phyloP scores from a whole-genome alignment of 2,797 vertebrate species.

The Chelmon rostratus region DNA sequence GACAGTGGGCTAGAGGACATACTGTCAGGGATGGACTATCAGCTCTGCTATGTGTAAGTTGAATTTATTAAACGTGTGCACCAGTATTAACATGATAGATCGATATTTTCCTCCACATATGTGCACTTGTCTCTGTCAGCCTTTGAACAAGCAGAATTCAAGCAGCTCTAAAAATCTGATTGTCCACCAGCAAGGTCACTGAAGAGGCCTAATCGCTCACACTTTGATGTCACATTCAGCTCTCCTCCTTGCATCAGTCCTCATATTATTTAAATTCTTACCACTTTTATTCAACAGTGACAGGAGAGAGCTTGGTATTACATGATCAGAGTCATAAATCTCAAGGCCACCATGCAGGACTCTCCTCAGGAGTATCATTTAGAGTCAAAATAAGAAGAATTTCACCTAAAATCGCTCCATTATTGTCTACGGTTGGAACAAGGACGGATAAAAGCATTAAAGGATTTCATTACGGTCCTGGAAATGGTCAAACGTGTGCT shows the following conservation, averaged over 20 bases:
- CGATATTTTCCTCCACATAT: not conserved
- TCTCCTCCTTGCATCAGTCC: not conserved
- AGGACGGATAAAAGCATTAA: not conserved
- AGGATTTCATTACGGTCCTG: not conserved
- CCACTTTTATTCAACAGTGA: not conserved
- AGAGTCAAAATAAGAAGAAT: not conserved
- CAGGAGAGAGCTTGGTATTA: not conserved
- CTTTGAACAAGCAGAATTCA: not conserved
- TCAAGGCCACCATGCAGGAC: not conserved
- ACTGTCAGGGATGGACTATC: not conserved
- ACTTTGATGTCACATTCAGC: not conserved
- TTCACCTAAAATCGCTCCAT: not conserved
- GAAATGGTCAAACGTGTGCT: not conserved
- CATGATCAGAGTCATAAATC: not conserved
- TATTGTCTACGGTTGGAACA: not conserved
- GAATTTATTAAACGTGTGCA: not conserved
- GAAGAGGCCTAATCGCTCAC: not conserved
- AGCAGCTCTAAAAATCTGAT: not conserved
- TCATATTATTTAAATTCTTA: not conserved
- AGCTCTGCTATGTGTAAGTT: not conserved
- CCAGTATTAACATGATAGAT: not conserved
- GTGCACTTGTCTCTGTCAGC: not conserved
- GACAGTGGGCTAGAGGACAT: conserved; percentile 16
- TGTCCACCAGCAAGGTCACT: conserved; percentile 3
- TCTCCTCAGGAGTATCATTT: no score